Evolutionary conservation across 2,113 vertebrate species (phyloP).

Genomic region (Microcebus jonahi): DNA sequence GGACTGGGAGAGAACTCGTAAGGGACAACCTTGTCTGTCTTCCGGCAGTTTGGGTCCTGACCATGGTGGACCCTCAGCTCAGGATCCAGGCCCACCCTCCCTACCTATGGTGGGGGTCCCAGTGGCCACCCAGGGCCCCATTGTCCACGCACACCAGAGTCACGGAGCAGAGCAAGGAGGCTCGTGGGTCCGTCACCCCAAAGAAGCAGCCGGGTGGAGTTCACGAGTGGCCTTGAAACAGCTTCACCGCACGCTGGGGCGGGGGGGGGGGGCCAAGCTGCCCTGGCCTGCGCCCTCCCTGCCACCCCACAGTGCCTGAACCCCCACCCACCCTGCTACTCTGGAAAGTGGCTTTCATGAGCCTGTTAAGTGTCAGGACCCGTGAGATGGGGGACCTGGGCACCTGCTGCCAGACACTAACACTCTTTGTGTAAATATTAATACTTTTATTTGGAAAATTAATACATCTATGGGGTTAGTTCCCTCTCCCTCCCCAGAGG

Average conservation of each 20-base stretch:
- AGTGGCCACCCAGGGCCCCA: not conserved
- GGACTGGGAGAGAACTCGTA: rapidly evolving
- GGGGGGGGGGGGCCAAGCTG: not conserved
- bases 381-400: too few relatives aligned
- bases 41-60: not conserved
- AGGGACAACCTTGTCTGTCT: not conserved
- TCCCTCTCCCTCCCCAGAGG: too few relatives aligned
- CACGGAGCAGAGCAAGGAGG: not conserved
- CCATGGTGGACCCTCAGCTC: not conserved
- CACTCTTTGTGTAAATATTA: not conserved
- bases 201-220: not conserved
- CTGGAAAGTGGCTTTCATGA: not conserved
- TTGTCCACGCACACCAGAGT: not conserved
- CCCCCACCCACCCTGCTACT: not conserved
- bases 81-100: not conserved
- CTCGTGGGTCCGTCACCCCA: not conserved
- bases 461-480: not conserved
- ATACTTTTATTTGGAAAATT: not conserved
- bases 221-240: not conserved
- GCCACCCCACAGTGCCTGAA: rapidly evolving
- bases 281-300: rapidly evolving
- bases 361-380: not conserved
- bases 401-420: not conserved
- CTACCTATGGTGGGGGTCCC: not conserved
- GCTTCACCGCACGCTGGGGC: rapidly evolving